A percentile compares a stretch with the other conserved stretches of the same genome.
Evolutionary conservation across 2,797 vertebrate species (phyloP).

Genomic region (Micromesistius poutassou): DNA sequence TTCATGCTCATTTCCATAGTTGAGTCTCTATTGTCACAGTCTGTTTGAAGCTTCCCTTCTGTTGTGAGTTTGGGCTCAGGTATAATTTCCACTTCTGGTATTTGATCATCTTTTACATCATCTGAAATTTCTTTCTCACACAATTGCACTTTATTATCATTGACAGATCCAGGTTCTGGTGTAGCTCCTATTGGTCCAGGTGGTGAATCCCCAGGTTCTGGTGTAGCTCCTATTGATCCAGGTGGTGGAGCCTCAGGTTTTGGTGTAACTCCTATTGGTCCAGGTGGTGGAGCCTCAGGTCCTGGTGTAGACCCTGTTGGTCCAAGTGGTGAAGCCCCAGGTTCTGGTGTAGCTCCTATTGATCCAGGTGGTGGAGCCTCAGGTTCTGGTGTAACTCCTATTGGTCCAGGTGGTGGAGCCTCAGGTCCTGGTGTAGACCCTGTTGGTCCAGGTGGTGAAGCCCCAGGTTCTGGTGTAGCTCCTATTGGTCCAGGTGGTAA

Average conservation of each 20-base stretch:
- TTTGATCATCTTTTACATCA: conserved; percentile 13
- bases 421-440: background rate
- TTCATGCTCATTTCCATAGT: conserved; percentile 14
- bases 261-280: background rate
- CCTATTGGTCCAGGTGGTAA: conserved; percentile 12
- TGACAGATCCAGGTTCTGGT: conserved; percentile 26
- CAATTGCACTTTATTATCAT: conserved; percentile 22
- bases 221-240: conserved; percentile 30
- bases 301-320: background rate
- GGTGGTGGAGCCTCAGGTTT: background rate
- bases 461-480: background rate
- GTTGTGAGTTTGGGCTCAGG: conserved; percentile 9
- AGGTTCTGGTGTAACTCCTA: conserved; percentile 16
- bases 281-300: background rate
- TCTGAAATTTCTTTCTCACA: conserved; percentile 16
- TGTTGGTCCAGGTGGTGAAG: background rate
- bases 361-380: conserved; percentile 18
- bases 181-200: conserved; percentile 12
- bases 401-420: background rate
- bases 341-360: background rate
- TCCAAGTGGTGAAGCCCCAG: conserved; percentile 15
- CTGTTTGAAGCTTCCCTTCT: conserved; percentile 25
- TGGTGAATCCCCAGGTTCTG: background rate
- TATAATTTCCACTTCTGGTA: conserved; percentile 18
- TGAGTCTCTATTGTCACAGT: conserved; percentile 36